Base-by-base conservation (phyloP, 2,888 invertebrate species). In the Drosophila niveifrons region DNA sequence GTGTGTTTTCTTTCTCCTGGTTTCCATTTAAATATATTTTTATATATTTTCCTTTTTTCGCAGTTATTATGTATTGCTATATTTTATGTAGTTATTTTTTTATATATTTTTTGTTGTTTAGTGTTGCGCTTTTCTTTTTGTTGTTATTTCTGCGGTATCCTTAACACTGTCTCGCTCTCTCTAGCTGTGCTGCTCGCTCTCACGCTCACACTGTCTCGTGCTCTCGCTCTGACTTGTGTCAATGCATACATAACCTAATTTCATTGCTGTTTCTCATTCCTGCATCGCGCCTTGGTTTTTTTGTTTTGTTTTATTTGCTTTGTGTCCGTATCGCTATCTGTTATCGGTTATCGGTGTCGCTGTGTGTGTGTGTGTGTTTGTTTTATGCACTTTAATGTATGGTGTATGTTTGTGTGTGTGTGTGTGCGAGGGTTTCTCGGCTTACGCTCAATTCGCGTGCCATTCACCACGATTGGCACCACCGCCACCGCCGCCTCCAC, bases 381-480 rank as follows among this genome's bases (percentile, higher is more conserved):
- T 43, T 74, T 6, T 36, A 36, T 36, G 36, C 39, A 6, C 8
- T 41, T 7, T 39, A 6, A 6, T 39, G 59, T 75, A 17, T 65
- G 36, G 41, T 47, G 34, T 66, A 18, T 57, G 10, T 31, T 43
- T 44, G 39, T 58, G 56, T 48, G 23, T 58, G 17, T 52, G 39
- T 55, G n/a, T 50, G 59, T 57, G 53, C 52, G 52, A 11, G 36
- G 1, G 36, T 23, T 23, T 23, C 6, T 23, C 23, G 23, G 62
- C 61, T 23, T 4, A 15, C 41, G 44, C 66, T 86, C 80, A 84
- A 67, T 85, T 83, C 23, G 85, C 74, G 28, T 87, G 84, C 86
- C 88, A 91, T 86, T 91, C 92, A 78, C 91, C 91, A 73, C 91
- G 91, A 67, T 90, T 90, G 77, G 78, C 75, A 69, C 73, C 80